These are phyloP conservation scores for Candoia aspera DNA, from an alignment of 2,113 vertebrate genomes.

Conservation along the genomic window DNA sequence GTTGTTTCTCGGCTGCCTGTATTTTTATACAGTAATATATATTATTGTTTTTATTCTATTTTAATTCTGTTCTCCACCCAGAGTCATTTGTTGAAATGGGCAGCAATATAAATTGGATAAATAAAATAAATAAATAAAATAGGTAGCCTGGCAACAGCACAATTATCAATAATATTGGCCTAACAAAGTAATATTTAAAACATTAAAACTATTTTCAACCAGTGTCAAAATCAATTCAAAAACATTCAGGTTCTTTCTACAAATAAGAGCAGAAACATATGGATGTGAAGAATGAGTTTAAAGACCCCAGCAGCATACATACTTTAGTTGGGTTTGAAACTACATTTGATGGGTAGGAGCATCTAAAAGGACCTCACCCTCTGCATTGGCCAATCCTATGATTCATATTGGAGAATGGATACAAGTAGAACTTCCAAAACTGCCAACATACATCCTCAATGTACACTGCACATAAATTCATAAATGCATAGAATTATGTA, in stretches of 20 bases:
- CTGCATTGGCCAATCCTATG: neutral
- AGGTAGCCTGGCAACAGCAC: too few species aligned
- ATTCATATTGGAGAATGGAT: neutral
- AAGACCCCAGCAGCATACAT: neutral
- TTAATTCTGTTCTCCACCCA: too few species aligned
- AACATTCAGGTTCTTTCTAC: neutral
- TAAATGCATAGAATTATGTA: neutral
- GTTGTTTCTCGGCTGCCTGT: too few species aligned
- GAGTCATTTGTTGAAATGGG: too few species aligned
- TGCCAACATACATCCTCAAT: neutral
- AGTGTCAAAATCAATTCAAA: neutral
- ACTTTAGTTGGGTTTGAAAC: neutral
- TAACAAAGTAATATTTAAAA: neutral
- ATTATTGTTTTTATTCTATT: too few species aligned
- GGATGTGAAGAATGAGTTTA: neutral
- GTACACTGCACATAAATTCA: neutral
- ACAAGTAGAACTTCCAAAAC: neutral
- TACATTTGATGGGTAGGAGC: neutral
- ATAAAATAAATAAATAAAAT: too few species aligned
- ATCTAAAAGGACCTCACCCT: neutral
- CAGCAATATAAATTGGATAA: too few species aligned
- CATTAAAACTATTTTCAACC: neutral
- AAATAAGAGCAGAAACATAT: neutral
- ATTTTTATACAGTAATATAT: too few species aligned
- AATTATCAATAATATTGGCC: neutral